Percentiles rank a stretch among this genome's conserved stretches.
Conservation (phyloP, 2,113 vertebrate genomes). For the Lathamus discolor region DNA sequence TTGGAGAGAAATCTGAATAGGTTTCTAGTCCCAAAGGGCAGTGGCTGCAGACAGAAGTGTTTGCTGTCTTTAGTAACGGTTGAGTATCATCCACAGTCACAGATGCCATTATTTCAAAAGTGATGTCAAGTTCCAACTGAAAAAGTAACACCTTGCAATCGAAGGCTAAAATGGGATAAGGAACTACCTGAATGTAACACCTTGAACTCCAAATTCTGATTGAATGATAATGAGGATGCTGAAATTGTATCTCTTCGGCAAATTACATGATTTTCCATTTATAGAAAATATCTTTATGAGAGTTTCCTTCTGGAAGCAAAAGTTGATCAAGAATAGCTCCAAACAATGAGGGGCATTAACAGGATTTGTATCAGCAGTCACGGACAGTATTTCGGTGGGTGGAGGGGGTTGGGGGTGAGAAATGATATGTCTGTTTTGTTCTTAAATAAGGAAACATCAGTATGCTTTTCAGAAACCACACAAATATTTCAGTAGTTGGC, state of each 20-base stretch:
- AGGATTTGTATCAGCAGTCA: background rate
- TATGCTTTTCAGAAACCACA: background rate
- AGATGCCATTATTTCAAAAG: background rate
- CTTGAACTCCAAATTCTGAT: background rate
- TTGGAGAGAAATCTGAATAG: background rate
- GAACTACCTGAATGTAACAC: background rate
- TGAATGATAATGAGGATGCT: background rate
- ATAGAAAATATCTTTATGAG: background rate
- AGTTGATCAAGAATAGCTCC: background rate
- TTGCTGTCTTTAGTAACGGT: background rate
- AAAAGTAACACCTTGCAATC: background rate
- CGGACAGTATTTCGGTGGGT: accelerated
- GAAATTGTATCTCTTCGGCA: background rate
- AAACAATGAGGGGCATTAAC: background rate
- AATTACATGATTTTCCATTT: background rate
- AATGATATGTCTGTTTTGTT: background rate
- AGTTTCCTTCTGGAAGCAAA: background rate
- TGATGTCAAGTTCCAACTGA: background rate
- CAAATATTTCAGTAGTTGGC: background rate
- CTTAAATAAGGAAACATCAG: background rate
- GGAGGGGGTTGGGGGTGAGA: background rate
- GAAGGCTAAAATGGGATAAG: background rate
- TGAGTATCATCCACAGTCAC: background rate
- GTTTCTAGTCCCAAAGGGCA: background rate
- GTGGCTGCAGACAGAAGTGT: background rate